phyloP scores from a whole-genome alignment of 2,888 invertebrate species.

The Choreutis nemorana region DNA sequence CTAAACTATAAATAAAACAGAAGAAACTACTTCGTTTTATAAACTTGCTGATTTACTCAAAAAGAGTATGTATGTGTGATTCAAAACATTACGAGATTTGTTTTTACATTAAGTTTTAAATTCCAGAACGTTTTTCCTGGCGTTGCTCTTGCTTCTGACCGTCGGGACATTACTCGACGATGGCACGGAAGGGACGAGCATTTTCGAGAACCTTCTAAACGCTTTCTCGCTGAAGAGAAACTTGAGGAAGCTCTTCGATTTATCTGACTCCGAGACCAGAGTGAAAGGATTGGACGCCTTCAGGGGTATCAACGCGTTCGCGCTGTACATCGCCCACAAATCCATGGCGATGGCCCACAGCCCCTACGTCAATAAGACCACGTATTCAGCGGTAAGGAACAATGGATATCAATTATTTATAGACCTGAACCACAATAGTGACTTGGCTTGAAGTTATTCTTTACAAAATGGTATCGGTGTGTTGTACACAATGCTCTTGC shows the following conservation, averaged over 20 bases:
- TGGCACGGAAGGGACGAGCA: conserved; percentile 44
- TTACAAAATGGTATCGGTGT: not conserved
- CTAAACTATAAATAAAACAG: too few species aligned
- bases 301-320: conserved; percentile 61
- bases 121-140: conserved; percentile 56
- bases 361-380: conserved; percentile 65
- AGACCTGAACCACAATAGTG: not conserved
- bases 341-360: conserved; percentile 67
- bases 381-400: conserved; percentile 58
- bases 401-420: not conserved
- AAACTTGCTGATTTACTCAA: too few species aligned
- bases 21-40: too few species aligned
- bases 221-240: conserved; percentile 62
- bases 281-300: conserved; percentile 62
- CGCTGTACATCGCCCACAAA: conserved; percentile 64
- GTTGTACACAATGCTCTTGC: not conserved
- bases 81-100: too few species aligned
- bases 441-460: not conserved
- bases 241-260: conserved; percentile 43
- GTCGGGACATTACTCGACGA: conserved; percentile 52
- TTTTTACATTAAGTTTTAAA: too few species aligned
- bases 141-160: conserved; percentile 35
- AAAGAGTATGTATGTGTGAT: too few species aligned
- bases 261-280: conserved; percentile 38
- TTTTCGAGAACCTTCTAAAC: conserved; percentile 55